These are phyloP conservation scores for Rhabdophis nuchalis DNA, from an alignment of 2,797 vertebrate genomes.

Conservation along the genomic window DNA sequence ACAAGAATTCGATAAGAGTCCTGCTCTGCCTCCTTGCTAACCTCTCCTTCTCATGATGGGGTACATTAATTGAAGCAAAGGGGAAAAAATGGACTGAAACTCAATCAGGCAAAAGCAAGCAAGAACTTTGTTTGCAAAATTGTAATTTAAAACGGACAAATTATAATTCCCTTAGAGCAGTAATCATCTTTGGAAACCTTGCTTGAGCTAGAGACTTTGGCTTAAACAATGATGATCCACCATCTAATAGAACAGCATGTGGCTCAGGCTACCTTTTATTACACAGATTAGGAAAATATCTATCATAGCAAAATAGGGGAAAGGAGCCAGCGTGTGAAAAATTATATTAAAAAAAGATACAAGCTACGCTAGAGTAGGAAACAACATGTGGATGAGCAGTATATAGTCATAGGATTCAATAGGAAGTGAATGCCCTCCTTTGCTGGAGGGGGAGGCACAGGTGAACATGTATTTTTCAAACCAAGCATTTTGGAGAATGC, in stretches of 20 bases:
- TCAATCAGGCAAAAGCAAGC: slow-evolving; percentile 39
- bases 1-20: neutral
- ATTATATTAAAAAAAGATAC: neutral
- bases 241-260: neutral
- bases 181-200: slow-evolving; percentile 43
- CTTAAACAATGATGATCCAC: neutral
- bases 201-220: slow-evolving; percentile 18
- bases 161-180: slow-evolving; percentile 7
- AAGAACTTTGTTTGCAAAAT: slow-evolving; percentile 45
- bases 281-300: neutral
- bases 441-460: neutral
- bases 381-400: neutral
- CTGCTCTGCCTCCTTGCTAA: neutral
- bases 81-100: slow-evolving; percentile 37
- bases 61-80: slow-evolving; percentile 41
- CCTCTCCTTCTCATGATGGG: neutral
- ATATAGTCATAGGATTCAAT: neutral
- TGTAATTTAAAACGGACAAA: slow-evolving; percentile 40
- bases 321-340: neutral
- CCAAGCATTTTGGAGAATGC: neutral
- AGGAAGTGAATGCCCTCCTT: neutral
- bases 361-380: neutral
- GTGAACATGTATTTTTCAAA: neutral
- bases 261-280: slow-evolving; percentile 33
- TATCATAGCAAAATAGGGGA: slow-evolving; percentile 3